Percentiles rank a stretch among this genome's conserved stretches.
phyloP scores from a whole-genome alignment of 2,113 vertebrate genomes.

The Saimiri boliviensis region DNA sequence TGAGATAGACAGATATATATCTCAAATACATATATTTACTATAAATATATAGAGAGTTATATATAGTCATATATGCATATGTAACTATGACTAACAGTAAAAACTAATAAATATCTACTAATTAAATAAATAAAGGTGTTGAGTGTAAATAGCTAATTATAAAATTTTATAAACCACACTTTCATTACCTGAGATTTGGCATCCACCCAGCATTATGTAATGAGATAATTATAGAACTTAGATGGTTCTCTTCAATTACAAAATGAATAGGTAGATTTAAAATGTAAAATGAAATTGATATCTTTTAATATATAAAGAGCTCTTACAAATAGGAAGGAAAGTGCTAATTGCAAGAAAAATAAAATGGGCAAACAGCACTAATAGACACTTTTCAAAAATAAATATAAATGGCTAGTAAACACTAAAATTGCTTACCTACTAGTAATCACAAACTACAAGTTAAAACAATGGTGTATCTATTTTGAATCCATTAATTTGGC shows the following conservation, averaged over 20 bases:
- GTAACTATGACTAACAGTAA: not conserved
- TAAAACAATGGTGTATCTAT: not conserved
- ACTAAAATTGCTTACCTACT: not conserved
- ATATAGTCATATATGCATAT: not conserved
- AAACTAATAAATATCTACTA: not conserved
- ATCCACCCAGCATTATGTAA: not conserved
- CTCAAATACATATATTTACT: not conserved
- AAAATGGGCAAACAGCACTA: not conserved
- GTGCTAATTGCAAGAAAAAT: not conserved
- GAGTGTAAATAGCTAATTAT: not conserved
- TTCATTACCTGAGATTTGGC: not conserved
- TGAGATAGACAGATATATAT: not conserved
- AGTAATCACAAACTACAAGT: not conserved
- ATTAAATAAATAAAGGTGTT: not conserved
- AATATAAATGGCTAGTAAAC: constrained; percentile 3
- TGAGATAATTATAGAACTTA: not conserved
- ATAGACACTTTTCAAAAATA: not conserved
- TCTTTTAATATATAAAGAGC: not conserved
- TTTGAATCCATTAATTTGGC: not conserved
- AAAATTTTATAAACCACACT: not conserved
- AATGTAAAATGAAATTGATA: not conserved
- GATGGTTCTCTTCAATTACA: not conserved
- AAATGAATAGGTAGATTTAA: not conserved
- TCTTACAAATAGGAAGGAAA: not conserved
- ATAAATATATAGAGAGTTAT: not conserved